Evolutionary conservation across 2,888 invertebrate genomes (phyloP).

Genomic region (Cheilosia grossa): DNA sequence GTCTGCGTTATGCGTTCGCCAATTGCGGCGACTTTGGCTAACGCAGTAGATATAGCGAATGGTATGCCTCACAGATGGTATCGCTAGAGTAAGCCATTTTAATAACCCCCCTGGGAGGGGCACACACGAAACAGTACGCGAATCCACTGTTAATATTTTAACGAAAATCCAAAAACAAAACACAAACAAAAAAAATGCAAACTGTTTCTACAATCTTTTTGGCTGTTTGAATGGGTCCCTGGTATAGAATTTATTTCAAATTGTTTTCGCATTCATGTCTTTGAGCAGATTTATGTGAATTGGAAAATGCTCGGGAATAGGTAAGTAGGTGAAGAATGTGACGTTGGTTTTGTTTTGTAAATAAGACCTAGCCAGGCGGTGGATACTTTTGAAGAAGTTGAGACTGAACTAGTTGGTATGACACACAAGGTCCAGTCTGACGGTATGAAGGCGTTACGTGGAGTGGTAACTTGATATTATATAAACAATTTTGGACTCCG

Average conservation of each 20-base stretch:
- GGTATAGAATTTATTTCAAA: slow-evolving; percentile 58
- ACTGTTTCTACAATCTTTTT: slow-evolving; percentile 52
- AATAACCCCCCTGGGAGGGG: slow-evolving; percentile 71
- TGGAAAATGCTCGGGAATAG: slow-evolving; percentile 8
- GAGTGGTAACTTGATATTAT: too few relatives aligned
- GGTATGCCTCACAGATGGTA: slow-evolving; percentile 59
- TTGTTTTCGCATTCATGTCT: slow-evolving; percentile 67
- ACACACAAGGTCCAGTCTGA: too few relatives aligned
- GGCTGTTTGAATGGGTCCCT: slow-evolving; percentile 14
- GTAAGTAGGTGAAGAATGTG: slow-evolving; percentile 8
- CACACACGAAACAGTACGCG: slow-evolving; percentile 11
- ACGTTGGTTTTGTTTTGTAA: not conserved
- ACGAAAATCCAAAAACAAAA: slow-evolving; percentile 16
- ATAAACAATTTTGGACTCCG: too few relatives aligned
- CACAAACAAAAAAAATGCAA: not conserved
- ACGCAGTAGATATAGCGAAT: slow-evolving; percentile 21
- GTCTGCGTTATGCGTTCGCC: slow-evolving; percentile 66
- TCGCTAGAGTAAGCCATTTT: slow-evolving; percentile 65
- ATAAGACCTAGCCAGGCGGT: not conserved
- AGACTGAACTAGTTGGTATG: too few relatives aligned
- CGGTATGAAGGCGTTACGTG: too few relatives aligned
- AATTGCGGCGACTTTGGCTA: slow-evolving; percentile 41
- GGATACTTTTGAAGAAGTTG: not conserved
- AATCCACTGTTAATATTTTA: slow-evolving; percentile 18
- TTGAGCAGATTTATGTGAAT: slow-evolving; percentile 51